phyloP scores from a whole-genome alignment of 2,888 invertebrate genomes.

The Chrysolina haemoptera region DNA sequence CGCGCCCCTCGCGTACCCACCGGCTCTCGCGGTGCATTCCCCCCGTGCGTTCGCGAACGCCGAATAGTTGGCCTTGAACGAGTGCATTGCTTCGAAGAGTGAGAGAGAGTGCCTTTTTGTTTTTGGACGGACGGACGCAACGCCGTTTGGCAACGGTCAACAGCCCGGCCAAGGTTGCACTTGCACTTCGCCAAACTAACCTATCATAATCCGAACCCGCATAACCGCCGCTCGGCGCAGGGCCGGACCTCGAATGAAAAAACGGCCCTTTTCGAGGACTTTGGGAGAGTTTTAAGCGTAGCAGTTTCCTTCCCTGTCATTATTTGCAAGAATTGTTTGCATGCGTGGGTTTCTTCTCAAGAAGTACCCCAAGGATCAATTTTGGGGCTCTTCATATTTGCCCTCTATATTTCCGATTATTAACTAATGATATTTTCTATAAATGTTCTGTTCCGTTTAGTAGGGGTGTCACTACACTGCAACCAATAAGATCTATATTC shows the following conservation, averaged over 20 bases:
- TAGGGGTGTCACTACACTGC: too few relatives aligned
- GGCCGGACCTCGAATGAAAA: conserved; percentile 45
- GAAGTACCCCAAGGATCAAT: too few relatives aligned
- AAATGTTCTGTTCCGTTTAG: too few relatives aligned
- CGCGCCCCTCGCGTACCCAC: conserved; percentile 30
- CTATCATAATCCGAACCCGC: conserved; percentile 69
- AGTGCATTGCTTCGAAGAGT: conserved; percentile 69
- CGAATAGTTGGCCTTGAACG: conserved; percentile 71
- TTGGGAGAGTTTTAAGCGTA: too few relatives aligned
- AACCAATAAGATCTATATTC: too few relatives aligned
- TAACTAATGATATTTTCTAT: too few relatives aligned
- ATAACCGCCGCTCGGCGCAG: conserved; percentile 58
- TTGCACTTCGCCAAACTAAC: conserved; percentile 62
- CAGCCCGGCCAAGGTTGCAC: conserved; percentile 69
- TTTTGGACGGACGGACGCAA: conserved; percentile 63
- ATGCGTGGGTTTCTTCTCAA: too few relatives aligned
- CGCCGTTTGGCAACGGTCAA: conserved; percentile 70
- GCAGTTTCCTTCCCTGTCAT: too few relatives aligned
- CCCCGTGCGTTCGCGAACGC: conserved; percentile 62
- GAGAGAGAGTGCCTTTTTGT: conserved; percentile 65
- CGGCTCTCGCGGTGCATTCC: conserved; percentile 54
- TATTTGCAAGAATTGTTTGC: too few relatives aligned
- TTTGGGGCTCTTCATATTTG: too few relatives aligned
- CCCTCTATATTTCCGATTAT: too few relatives aligned
- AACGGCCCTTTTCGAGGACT: not conserved